Percentiles rank a stretch among this genome's conserved stretches.
These are phyloP conservation scores for Ypsolopha sequella DNA, from an alignment of 2,888 invertebrate species.

Conservation along the genomic window DNA sequence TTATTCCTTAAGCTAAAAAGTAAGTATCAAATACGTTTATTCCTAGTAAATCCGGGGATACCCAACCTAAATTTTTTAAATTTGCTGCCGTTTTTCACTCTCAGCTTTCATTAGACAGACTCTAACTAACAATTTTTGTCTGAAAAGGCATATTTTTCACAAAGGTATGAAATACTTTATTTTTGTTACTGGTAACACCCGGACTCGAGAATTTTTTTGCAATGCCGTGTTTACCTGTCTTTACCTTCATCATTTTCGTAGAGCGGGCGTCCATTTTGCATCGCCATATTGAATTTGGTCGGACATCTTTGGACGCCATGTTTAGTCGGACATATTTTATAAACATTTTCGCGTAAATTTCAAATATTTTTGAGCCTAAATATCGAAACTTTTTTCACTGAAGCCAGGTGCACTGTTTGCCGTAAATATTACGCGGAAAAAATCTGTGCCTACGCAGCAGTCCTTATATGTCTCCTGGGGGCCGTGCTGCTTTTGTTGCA, in stretches of 20 bases:
- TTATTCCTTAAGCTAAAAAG: no score
- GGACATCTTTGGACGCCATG: constrained; percentile 80
- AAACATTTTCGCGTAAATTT: constrained; percentile 75
- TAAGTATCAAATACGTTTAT: no score
- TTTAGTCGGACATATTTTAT: constrained; percentile 83
- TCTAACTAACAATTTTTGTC: no score
- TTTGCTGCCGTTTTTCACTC: no score
- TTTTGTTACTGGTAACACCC: constrained; percentile 25
- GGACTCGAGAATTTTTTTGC: constrained; percentile 15
- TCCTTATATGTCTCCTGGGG: constrained; percentile 59
- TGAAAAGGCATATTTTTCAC: no score
- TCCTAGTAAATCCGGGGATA: no score
- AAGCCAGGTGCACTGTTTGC: constrained; percentile 44
- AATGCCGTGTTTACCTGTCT: constrained; percentile 26
- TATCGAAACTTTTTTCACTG: constrained; percentile 65
- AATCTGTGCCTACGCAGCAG: constrained; percentile 56
- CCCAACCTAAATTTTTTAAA: no score
- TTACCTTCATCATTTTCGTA: constrained; percentile 21
- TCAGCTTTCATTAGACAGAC: no score
- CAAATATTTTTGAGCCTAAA: constrained; percentile 66
- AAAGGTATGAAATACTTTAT: constrained; percentile 1
- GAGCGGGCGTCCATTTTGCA: constrained; percentile 65
- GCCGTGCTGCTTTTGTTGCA: constrained; percentile 64
- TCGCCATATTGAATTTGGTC: constrained; percentile 73
- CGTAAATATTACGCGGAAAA: constrained; percentile 47